phyloP scores from a whole-genome alignment of 2,888 invertebrate genomes.

The Matsumyia berberina region DNA sequence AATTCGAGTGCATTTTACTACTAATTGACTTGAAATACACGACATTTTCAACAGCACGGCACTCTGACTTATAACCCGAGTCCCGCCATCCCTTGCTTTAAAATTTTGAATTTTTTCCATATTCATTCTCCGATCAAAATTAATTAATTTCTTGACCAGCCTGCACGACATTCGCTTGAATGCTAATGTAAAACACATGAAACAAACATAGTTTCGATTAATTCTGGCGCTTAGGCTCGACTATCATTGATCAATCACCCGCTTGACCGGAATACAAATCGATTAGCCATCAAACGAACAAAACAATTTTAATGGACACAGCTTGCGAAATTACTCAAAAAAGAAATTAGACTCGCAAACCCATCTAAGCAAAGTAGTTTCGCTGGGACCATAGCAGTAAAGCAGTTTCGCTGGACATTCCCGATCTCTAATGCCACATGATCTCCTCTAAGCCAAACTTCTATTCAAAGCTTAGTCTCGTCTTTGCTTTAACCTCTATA shows the following conservation, averaged over 20 bases:
- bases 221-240: slow-evolving; percentile 11
- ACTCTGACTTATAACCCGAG: too few species aligned
- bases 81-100: too few species aligned
- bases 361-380: background rate
- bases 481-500: background rate
- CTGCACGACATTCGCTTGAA: slow-evolving; percentile 16
- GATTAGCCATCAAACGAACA: slow-evolving; percentile 3
- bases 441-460: slow-evolving; percentile 11
- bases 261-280: slow-evolving; percentile 38
- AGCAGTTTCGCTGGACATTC: too few species aligned
- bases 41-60: too few species aligned
- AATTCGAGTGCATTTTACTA: too few species aligned
- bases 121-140: background rate
- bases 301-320: slow-evolving; percentile 1
- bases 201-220: slow-evolving; percentile 17
- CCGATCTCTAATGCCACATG: slow-evolving; percentile 32
- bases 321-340: slow-evolving; percentile 17
- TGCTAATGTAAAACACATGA: slow-evolving; percentile 31
- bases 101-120: too few species aligned
- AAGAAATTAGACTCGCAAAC: slow-evolving; percentile 16
- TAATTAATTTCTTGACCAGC: background rate
- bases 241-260: slow-evolving; percentile 21
- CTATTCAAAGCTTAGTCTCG: background rate
- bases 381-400: too few species aligned
- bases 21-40: too few species aligned